These are phyloP conservation scores for Myotis yumanensis DNA, from an alignment of 2,113 vertebrate genomes.

Conservation along the genomic window DNA sequence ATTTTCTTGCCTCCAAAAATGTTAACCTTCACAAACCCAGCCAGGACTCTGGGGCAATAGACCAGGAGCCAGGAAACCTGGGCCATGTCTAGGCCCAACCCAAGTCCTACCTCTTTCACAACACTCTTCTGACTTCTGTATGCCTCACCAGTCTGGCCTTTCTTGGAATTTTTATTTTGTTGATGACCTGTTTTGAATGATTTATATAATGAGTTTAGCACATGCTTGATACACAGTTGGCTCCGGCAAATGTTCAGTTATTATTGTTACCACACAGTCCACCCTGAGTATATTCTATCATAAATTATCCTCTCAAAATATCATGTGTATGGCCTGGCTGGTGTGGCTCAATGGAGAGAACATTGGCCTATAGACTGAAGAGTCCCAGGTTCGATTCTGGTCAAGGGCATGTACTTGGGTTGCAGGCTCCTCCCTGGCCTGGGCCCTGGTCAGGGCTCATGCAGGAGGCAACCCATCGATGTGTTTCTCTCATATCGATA, in stretches of 20 bases:
- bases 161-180: not conserved
- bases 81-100: not conserved
- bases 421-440: no score
- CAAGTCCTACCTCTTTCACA: not conserved
- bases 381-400: no score
- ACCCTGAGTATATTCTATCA: not conserved
- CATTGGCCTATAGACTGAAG: no score
- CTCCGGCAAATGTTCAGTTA: not conserved
- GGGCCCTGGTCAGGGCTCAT: no score
- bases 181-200: not conserved
- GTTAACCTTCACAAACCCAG: not conserved
- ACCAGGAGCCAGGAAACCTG: not conserved
- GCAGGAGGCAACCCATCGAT: no score
- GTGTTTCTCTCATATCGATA: no score
- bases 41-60: not conserved
- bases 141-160: not conserved
- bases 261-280: not conserved
- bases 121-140: not conserved
- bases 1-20: not conserved
- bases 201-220: not conserved
- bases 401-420: no score
- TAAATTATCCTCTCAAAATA: conserved; percentile 39
- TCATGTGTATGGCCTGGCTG: not conserved
- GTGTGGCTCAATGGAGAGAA: no score
- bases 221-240: not conserved